phyloP scores from a whole-genome alignment of 37 sponge, comb jelly and placozoan species.

The Aplysina aerophoba region DNA sequence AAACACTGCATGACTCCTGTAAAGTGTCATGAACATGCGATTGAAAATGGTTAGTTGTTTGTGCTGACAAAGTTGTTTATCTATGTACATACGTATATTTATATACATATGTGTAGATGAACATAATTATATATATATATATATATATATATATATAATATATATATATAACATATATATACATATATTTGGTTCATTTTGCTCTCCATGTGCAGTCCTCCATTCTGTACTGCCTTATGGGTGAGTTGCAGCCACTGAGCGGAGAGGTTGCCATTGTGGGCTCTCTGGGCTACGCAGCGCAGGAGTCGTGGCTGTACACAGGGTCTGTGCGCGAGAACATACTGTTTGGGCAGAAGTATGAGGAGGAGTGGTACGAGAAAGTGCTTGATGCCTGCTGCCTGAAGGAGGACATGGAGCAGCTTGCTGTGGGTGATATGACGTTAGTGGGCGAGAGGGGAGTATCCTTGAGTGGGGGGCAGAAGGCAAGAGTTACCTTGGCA shows the following conservation, averaged over 20 bases:
- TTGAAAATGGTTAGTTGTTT: too few species aligned
- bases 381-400: conserved; percentile 56
- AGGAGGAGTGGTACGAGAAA: conserved; percentile 46
- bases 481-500: conserved; percentile 59
- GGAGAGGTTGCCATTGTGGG: conserved; percentile 38
- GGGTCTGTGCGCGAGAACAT: conserved; percentile 62
- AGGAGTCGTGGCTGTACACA: conserved; percentile 63
- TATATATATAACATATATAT: too few species aligned
- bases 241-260: conserved; percentile 43
- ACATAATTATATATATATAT: too few species aligned
- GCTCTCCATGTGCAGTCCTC: conserved; percentile 26
- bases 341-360: conserved; percentile 52
- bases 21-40: too few species aligned
- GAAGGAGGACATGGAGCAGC: conserved; percentile 45
- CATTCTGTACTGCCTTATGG: conserved; percentile 46
- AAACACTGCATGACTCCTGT: too few species aligned
- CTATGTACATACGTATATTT: too few species aligned
- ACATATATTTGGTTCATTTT: not conserved
- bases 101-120: too few species aligned
- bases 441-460: conserved; percentile 62
- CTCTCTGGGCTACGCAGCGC: conserved; percentile 39
- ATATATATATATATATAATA: too few species aligned
- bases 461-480: conserved; percentile 67
- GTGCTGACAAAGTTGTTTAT: too few species aligned
- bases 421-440: conserved; percentile 53